Evolutionary conservation across 2,113 vertebrate species (phyloP).

Genomic region (Pelecanoides urinatrix): DNA sequence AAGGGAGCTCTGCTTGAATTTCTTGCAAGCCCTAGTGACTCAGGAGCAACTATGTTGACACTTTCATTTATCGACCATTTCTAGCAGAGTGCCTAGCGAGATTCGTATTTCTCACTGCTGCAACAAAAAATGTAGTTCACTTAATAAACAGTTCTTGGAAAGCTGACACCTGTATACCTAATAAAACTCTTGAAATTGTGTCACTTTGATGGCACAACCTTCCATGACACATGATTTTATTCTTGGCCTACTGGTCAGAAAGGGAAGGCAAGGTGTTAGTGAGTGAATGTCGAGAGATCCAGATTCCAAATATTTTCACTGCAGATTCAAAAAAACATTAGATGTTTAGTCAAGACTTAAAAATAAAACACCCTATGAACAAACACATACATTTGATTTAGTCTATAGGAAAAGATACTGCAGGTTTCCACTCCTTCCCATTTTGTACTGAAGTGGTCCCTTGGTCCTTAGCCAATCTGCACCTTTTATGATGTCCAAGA

Average conservation of each 20-base stretch:
- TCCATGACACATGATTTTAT: background rate
- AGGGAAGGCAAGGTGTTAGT: background rate
- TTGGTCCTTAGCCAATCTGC: background rate
- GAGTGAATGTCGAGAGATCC: background rate
- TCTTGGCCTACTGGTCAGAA: background rate
- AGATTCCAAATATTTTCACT: background rate
- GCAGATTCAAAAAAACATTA: background rate
- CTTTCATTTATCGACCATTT: background rate
- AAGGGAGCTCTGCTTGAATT: background rate
- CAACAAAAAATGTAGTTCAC: background rate
- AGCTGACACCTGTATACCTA: background rate
- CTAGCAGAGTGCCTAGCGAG: background rate
- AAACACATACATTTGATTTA: background rate
- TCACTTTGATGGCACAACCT: background rate
- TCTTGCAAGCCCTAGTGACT: background rate
- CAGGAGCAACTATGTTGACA: background rate
- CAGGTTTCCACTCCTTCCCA: background rate
- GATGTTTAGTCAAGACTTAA: background rate
- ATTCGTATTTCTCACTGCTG: background rate
- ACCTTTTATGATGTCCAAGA: constrained; percentile 24
- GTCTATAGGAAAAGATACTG: background rate
- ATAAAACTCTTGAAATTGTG: background rate
- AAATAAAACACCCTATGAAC: background rate
- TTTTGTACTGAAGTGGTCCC: background rate
- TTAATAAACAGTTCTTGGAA: background rate